These are phyloP conservation scores for Exephanes ischioxanthus DNA, from an alignment of 2,888 invertebrate genomes.

Conservation along the genomic window DNA sequence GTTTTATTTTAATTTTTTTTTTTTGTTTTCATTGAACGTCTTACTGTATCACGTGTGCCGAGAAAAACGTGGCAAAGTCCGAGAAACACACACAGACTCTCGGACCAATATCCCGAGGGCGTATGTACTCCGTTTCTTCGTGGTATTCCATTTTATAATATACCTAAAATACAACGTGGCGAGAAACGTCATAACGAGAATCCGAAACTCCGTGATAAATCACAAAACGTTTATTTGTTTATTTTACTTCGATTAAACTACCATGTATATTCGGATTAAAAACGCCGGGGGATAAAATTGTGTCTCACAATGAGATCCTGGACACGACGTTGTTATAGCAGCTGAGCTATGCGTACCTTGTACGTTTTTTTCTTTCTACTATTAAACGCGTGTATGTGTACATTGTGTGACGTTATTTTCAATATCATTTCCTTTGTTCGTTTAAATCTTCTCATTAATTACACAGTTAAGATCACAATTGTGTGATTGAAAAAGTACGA, in stretches of 20 bases:
- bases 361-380: constrained; percentile 46
- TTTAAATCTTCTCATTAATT: constrained; percentile 46
- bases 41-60: constrained; percentile 80
- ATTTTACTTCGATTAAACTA: constrained; percentile 48
- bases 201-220: constrained; percentile 55
- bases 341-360: constrained; percentile 45
- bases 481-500: constrained; percentile 75
- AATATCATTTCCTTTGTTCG: constrained; percentile 10
- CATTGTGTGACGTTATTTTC: constrained; percentile 31
- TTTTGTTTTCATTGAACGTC: constrained; percentile 64
- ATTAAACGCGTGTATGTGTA: constrained; percentile 25
- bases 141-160: constrained; percentile 27
- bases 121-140: constrained; percentile 47
- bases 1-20: constrained; percentile 54
- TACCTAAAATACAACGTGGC: constrained; percentile 42
- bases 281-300: constrained; percentile 57
- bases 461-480: constrained; percentile 73
- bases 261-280: constrained; percentile 51
- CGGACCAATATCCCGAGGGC: constrained; percentile 57
- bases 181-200: constrained; percentile 54
- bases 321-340: constrained; percentile 55
- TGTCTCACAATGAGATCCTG: constrained; percentile 45
- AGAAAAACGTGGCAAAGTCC: constrained; percentile 79
- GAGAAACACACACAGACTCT: constrained; percentile 73
- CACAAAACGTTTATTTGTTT: constrained; percentile 45